Evolutionary conservation across 2,113 vertebrate genomes (phyloP), one percentile per base, ranked within the genome.

Genomic region (Hipposideros armiger): DNA sequence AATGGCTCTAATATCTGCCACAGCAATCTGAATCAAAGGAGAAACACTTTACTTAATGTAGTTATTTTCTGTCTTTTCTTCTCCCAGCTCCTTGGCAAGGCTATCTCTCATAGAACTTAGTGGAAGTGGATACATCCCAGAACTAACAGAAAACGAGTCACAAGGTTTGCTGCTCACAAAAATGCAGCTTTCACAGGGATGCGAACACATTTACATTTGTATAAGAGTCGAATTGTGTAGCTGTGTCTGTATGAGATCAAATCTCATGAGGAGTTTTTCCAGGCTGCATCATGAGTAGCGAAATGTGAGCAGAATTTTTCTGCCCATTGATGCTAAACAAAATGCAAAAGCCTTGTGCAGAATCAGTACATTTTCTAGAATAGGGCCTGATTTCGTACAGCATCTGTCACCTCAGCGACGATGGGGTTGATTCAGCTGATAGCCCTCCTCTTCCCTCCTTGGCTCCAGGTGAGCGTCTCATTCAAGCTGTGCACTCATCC

Each of bases 41-140:
- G 56, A 94, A 78, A 92, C 3, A 28, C 4, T 90, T 85, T 64
- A 64, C 4, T 81, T 60, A 66, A 66, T 36, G 9, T 30, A 85
- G 24, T 24, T 69, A 90, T 84, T 92, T 94, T 69, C 60, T 69
- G 14, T 54, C 26, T 90, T 94, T 83, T 69, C 77, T 83, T 56
- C 58, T 45, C 56, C 32, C 15, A 42, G 47, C 7, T 95, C n/a
- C 45, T 81, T 84, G n/a, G 60, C 54, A 30, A 1, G 8, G 28
- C 28, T 72, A 10, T 54, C 76, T 93, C 36, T 42, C 42, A 87
- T 2, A 60, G 60, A 91, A 52, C 17, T 93, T 70, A 88, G 70
- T 47, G 4, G 20, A 85, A 90, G 45, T n/a, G 17, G 24, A 42
- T 40, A 20, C 47, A n/a, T 47, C 20, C 60, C 13, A 73, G 47